A percentile compares a stretch with the other conserved stretches of the same genome.
Conservation (phyloP, 2,797 vertebrate genomes). For the Apogon hyalosoma region DNA sequence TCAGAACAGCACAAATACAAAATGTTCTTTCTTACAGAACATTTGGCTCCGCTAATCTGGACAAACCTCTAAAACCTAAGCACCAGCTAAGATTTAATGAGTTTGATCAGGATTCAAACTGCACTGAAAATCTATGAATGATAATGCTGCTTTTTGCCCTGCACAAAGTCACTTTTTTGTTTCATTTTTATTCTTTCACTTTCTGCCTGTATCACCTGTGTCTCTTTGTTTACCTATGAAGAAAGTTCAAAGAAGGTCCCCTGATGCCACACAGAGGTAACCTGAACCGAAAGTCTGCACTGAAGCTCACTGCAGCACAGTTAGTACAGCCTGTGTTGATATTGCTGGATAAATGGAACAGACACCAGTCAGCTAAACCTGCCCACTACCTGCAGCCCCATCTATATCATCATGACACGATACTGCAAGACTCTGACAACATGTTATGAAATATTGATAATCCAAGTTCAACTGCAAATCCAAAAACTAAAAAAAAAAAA, state of each 20-base stretch:
- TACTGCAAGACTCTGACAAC: constrained; percentile 30
- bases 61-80: too few species aligned
- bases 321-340: constrained; percentile 13
- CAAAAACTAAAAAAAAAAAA: background rate
- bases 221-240: background rate
- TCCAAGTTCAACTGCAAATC: constrained; percentile 10
- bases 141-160: background rate
- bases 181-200: too few species aligned
- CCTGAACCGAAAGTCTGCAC: background rate
- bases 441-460: constrained; percentile 36
- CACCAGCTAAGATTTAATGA: too few species aligned
- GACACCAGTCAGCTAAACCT: constrained; percentile 24
- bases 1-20: too few species aligned
- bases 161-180: background rate
- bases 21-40: too few species aligned
- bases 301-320: constrained; percentile 14
- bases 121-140: background rate
- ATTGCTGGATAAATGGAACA: constrained; percentile 17
- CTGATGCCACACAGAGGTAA: background rate
- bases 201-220: background rate
- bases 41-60: too few species aligned
- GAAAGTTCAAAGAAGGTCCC: constrained; percentile 1
- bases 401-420: constrained; percentile 29
- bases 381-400: constrained; percentile 20
- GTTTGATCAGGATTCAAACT: background rate